These are phyloP conservation scores for Euproctis similis DNA, from an alignment of 2,888 invertebrate species.

Conservation along the genomic window DNA sequence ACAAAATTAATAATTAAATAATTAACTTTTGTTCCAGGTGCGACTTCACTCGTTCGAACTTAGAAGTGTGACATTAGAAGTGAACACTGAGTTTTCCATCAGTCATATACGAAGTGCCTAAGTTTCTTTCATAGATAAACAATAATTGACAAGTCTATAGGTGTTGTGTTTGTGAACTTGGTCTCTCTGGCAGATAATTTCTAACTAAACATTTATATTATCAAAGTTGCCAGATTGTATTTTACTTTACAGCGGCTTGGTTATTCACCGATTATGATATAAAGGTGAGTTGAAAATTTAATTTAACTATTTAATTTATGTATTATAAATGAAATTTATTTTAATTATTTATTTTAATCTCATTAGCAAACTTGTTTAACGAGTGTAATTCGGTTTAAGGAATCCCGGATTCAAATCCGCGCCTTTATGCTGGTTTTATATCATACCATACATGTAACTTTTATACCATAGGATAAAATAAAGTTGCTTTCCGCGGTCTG, in stretches of 20 bases:
- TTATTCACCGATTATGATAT: conserved; percentile 50
- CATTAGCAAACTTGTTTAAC: no score
- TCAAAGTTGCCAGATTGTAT: conserved; percentile 26
- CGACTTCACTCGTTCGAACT: conserved; percentile 4
- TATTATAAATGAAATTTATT: no score
- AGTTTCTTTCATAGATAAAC: conserved; percentile 12
- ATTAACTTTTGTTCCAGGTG: conserved; percentile 19
- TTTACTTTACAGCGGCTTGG: conserved; percentile 32
- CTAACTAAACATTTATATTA: conserved; percentile 22
- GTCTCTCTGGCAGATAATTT: conserved; percentile 26
- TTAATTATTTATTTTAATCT: no score
- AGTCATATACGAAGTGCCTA: conserved; percentile 23
- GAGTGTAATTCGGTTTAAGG: no score
- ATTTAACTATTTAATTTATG: no score
- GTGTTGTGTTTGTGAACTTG: conserved; percentile 14
- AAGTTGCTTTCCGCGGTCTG: no score
- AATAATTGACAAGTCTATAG: conserved; percentile 11
- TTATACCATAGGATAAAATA: no score
- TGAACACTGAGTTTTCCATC: conserved; percentile 7
- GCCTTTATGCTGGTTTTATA: no score
- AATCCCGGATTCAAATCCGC: no score
- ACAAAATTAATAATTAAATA: conserved; percentile 5
- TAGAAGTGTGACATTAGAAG: conserved; percentile 10
- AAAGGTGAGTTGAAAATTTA: conserved; percentile 45
- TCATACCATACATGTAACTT: no score